Percentiles rank a stretch among this genome's conserved stretches.
Evolutionary conservation across 2,797 vertebrate genomes (phyloP).

Genomic region (Mormyrus proboscirostris): DNA sequence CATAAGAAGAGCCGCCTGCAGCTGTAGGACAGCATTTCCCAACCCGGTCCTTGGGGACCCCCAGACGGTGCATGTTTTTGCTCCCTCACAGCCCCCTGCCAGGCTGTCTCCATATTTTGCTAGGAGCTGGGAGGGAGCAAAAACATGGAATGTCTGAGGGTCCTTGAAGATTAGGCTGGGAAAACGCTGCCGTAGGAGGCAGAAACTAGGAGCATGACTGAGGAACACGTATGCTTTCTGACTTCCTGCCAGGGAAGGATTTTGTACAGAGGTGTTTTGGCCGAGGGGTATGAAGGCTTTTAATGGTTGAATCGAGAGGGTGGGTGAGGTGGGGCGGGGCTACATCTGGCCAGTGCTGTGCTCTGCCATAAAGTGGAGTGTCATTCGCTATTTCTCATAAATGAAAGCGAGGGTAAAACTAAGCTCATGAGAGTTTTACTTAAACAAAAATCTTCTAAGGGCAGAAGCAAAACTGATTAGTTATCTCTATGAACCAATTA

Average conservation of each 20-base stretch:
- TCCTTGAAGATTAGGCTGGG: neutral
- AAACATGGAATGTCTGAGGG: neutral
- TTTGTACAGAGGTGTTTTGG: neutral
- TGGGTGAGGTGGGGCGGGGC: neutral
- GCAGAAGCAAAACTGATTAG: neutral
- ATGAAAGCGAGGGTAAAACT: neutral
- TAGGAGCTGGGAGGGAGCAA: neutral
- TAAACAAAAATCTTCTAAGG: neutral
- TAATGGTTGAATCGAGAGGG: neutral
- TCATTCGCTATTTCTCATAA: neutral
- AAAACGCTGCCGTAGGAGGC: neutral
- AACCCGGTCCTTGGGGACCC: neutral
- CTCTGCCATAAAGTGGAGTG: neutral
- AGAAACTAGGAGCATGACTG: conserved; percentile 30
- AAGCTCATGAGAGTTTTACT: neutral
- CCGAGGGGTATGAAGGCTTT: neutral
- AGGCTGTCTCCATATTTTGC: neutral
- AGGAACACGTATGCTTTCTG: conserved; percentile 44
- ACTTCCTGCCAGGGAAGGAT: conserved; percentile 41
- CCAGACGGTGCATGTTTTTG: neutral
- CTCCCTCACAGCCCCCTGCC: neutral
- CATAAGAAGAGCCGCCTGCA: conserved; percentile 66
- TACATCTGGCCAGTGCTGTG: neutral
- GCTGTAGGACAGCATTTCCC: conserved; percentile 47
- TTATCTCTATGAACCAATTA: neutral